Base-by-base conservation (phyloP, 1,140 invertebrate genomes). In the Eumaeus atala region DNA sequence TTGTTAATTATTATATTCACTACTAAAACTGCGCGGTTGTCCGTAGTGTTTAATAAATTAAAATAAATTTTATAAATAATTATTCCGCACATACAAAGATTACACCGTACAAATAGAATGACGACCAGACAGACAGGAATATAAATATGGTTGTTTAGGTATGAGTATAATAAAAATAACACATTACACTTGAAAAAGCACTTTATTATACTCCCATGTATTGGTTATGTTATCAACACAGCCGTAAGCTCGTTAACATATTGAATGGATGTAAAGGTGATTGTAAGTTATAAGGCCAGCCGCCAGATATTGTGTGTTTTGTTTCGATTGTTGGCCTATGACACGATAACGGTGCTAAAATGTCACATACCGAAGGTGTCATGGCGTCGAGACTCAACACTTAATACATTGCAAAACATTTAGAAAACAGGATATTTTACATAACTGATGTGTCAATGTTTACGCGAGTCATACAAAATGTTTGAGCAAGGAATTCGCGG, bases 361-460 rank as follows among this genome's bases (percentile, higher is more conserved):
- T 85, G 80, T 77, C 82, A 70, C 80, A 67, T 77, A 74, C 82
- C 78, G 52, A 74, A 74, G 70, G 68, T 74, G 82, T 84, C 82
- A 84, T 67, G 70, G 70, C 69, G 76, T 74, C 69, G 63, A 72
- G 76, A 71, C 72, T 62, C 68, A 74, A 72, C 67, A 70, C 54
- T 35, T 64, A 67, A 72, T 72, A 74, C 70, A 74, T 75, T 81
- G 71, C 73, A 72, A 83, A 83, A 77, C 66, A 62, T 69, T 67
- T 77, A 76, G 69, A 78, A 78, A 81, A 78, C 66, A 65, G 56
- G 65, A 63, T 69, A 66, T 75, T 81, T 81, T 81, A 77, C 74
- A 77, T 82, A 77, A 77, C 70, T 54, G 67, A 71, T 70, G 60
- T 64, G 59, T 62, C 47, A 62, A 68, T 58, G 55, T 62, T 59